A percentile compares a stretch with the other conserved stretches of the same genome.
Evolutionary conservation across 1,140 invertebrate genomes (phyloP).

Genomic region (Achatina immaculata): DNA sequence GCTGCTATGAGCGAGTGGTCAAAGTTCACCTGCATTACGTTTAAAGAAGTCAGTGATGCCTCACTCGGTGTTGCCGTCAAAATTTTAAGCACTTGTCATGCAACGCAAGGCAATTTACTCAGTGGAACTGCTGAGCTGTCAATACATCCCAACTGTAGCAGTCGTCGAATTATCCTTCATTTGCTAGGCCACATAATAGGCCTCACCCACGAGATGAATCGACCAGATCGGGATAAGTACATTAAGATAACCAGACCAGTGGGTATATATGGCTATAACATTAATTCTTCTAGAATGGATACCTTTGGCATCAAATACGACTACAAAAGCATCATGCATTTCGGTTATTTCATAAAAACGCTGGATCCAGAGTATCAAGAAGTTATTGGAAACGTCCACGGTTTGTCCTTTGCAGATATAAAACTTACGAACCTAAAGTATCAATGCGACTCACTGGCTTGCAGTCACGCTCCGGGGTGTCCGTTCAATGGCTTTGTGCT

Average conservation of each 20-base stretch:
- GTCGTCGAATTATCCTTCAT: slow-evolving; percentile 62
- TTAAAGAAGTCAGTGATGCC: background rate
- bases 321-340: no score
- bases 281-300: slow-evolving; percentile 50
- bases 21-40: background rate
- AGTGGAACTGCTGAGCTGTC: background rate
- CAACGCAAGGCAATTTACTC: background rate
- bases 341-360: no score
- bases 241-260: slow-evolving; percentile 75
- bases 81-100: background rate
- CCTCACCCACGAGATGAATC: slow-evolving; percentile 77
- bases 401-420: no score
- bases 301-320: no score
- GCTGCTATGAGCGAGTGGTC: background rate
- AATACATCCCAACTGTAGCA: background rate
- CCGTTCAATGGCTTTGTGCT: background rate
- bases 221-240: slow-evolving; percentile 77
- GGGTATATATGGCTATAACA: slow-evolving; percentile 73
- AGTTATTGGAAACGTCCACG: no score
- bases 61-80: background rate
- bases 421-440: no score
- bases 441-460: no score
- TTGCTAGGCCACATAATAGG: slow-evolving; percentile 73
- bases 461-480: background rate
- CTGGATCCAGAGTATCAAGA: no score